Evolutionary conservation across 2,113 vertebrate species (phyloP).

Genomic region (Martes martes): DNA sequence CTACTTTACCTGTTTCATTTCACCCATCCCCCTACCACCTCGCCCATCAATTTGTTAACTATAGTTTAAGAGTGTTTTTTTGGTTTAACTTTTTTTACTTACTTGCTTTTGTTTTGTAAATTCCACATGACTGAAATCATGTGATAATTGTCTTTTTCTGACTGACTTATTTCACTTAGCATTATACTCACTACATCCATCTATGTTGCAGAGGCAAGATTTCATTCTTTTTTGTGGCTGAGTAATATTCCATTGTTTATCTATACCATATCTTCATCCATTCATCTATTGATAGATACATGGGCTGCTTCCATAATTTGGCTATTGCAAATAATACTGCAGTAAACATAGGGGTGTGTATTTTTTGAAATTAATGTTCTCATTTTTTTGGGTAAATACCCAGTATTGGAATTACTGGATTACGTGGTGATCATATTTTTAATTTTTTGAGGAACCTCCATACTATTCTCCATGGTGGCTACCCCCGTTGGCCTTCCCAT

Average conservation of each 20-base stretch:
- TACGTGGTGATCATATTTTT: neutral
- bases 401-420: neutral
- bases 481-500: neutral
- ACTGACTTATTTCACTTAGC: neutral
- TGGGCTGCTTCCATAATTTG: neutral
- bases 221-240: neutral
- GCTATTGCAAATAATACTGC: neutral
- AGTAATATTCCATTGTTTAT: neutral
- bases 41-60: neutral
- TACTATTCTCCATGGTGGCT: neutral
- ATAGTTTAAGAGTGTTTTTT: neutral
- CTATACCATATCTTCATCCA: neutral
- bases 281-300: neutral
- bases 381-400: neutral
- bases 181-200: neutral
- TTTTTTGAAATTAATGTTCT: neutral
- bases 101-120: neutral
- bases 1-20: neutral
- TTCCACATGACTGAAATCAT: neutral
- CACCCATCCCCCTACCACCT: neutral
- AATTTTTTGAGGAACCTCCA: neutral
- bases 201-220: neutral
- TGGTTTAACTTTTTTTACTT: neutral
- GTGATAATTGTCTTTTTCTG: neutral
- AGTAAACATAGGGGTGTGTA: neutral